These are phyloP conservation scores for Siniperca knerii DNA, from an alignment of 2,113 vertebrate species.

Conservation along the genomic window DNA sequence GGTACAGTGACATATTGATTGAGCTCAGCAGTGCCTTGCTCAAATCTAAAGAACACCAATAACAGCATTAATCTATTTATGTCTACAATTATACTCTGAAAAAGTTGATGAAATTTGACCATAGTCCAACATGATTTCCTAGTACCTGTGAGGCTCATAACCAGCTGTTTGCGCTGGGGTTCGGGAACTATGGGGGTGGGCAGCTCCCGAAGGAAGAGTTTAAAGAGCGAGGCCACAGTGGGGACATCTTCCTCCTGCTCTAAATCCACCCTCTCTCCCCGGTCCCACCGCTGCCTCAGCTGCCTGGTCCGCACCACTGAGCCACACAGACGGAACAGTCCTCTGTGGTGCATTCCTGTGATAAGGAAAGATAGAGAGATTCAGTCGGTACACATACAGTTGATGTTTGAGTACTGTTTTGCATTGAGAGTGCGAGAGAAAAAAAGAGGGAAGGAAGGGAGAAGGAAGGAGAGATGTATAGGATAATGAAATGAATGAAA, in stretches of 20 bases:
- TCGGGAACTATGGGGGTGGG: conserved; percentile 85
- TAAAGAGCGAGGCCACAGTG: conserved; percentile 87
- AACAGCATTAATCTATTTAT: not conserved
- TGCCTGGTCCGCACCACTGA: conserved; percentile 79
- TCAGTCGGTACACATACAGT: not conserved
- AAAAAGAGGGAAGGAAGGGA: not conserved
- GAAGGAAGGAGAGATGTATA: not conserved
- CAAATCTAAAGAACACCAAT: not conserved
- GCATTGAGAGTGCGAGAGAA: not conserved
- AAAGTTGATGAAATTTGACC: not conserved
- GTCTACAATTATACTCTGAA: not conserved
- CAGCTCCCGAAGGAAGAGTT: conserved; percentile 88
- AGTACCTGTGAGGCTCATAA: conserved; percentile 82
- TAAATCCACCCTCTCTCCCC: conserved; percentile 82
- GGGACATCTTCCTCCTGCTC: conserved; percentile 82
- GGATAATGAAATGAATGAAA: not conserved
- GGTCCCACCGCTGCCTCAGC: conserved; percentile 84
- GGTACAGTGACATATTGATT: not conserved
- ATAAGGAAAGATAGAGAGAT: not conserved
- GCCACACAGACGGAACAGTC: conserved; percentile 85
- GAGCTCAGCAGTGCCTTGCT: not conserved
- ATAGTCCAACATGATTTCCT: not conserved
- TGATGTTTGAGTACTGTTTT: not conserved
- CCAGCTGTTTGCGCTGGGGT: conserved; percentile 67
- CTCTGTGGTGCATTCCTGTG: conserved; percentile 82